These are phyloP conservation scores for Phalacrocorax carbo DNA, from an alignment of 2,113 vertebrate genomes.

Conservation along the genomic window DNA sequence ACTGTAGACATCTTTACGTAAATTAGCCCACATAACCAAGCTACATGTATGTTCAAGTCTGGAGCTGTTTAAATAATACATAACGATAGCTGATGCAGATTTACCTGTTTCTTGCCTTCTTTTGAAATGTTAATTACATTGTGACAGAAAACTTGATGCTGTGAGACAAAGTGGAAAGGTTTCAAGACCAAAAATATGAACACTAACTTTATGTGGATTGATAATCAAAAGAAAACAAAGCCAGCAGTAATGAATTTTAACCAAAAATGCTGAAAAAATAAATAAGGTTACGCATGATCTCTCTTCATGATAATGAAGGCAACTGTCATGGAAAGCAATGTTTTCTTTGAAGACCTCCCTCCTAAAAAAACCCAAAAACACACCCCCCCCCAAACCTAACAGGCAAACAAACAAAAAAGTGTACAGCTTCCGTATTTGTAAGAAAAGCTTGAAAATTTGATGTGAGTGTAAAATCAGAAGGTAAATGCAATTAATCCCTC, in stretches of 20 bases:
- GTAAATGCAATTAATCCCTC: background rate
- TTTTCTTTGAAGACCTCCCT: background rate
- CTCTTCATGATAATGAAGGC: background rate
- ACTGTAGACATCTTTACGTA: background rate
- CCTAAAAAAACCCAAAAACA: background rate
- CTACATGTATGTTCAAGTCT: constrained; percentile 31
- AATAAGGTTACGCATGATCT: background rate
- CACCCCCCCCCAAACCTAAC: background rate
- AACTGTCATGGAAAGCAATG: background rate
- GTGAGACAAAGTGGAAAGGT: background rate
- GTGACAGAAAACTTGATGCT: background rate
- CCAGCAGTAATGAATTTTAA: background rate
- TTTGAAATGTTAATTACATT: constrained; percentile 43
- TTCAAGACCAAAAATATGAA: background rate
- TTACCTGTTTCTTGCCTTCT: constrained; percentile 16
- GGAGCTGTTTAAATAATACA: constrained; percentile 8
- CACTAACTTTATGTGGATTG: background rate
- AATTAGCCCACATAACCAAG: background rate
- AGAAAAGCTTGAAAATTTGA: background rate
- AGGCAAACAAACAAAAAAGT: background rate
- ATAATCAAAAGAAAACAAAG: background rate
- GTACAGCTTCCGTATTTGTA: background rate
- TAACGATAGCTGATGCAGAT: background rate
- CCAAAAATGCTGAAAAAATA: background rate
- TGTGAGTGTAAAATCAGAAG: background rate